Base-by-base conservation (phyloP, 2,113 vertebrate species). In the Dasyurus viverrinus region DNA sequence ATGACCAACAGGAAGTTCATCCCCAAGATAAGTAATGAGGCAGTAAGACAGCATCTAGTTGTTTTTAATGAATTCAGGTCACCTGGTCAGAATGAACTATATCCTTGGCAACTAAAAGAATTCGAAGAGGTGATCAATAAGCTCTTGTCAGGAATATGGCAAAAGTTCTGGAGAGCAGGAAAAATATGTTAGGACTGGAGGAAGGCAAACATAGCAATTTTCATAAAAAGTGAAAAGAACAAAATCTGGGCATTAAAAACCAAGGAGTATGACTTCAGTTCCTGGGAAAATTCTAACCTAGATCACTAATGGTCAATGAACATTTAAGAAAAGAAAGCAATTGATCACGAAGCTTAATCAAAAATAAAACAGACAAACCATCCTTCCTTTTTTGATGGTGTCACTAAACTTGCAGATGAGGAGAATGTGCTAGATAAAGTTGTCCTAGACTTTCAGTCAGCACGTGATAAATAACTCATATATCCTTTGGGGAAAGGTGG, bases 1-100 rank as follows among this genome's bases (percentile, higher is more conserved):
- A 84, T 84, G 68, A 84, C n/a, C 68, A 84, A 84, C n/a, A 84
- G 68, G 68, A 84, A 84, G n/a, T 42, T 84, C n/a, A 84, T 84
- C 68, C 68, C 36, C 68, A 42, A 84, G 68, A 84, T 84, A 84
- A 42, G 68, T 84, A 84, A 84, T 84, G 68, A 84, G n/a, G 19
- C n/a, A 42, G 1, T 42, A 42, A 84, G 68, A 42, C n/a, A 42
- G n/a, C n/a, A 84, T 84, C n/a, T 84, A 84, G n/a, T 84, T 84
- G 16, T 7, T 19, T 8, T 84, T 84, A 84, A 84, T 42, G n/a
- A 84, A 42, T 84, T 42, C 68, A 42, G 42, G n/a, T 84, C 36
- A 84, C 36, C 68, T 76, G 36, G 36, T 16, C 6, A 8, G 23
- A n/a, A 42, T 84, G 68, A 84, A 84, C 68, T 23, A 84, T n/a